Percentiles rank a stretch among this genome's conserved stretches.
These are phyloP conservation scores for Drosophila arawakana DNA, from an alignment of 1,140 invertebrate species.

Conservation along the genomic window DNA sequence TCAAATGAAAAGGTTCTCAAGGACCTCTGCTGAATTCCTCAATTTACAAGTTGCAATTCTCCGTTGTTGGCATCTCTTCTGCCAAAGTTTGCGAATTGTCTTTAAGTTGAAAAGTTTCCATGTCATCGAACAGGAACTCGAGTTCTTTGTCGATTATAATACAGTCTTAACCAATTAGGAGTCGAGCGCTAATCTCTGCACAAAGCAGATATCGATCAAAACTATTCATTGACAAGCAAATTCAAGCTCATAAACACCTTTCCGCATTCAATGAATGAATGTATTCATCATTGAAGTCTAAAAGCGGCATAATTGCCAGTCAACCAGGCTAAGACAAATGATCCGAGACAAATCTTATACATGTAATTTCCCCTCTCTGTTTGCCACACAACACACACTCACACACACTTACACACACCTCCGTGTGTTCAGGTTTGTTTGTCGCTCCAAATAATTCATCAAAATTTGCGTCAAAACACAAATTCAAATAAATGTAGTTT, in stretches of 20 bases:
- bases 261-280: conserved; percentile 69
- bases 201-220: conserved; percentile 60
- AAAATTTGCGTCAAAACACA: conserved; percentile 64
- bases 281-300: conserved; percentile 24
- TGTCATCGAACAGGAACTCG: conserved; percentile 56
- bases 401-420: not conserved
- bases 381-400: conserved; percentile 13
- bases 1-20: conserved; percentile 64
- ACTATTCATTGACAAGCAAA: conserved; percentile 36
- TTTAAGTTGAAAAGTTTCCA: conserved; percentile 33
- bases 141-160: not conserved
- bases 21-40: conserved; percentile 25
- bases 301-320: conserved; percentile 40
- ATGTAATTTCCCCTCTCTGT: not conserved
- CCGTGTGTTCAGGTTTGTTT: conserved; percentile 51
- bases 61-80: conserved; percentile 16
- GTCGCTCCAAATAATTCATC: conserved; percentile 70
- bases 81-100: not conserved
- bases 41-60: conserved; percentile 22
- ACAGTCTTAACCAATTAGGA: conserved; percentile 51
- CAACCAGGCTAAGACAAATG: conserved; percentile 62
- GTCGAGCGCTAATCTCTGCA: conserved; percentile 44
- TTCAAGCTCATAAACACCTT: conserved; percentile 73
- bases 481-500: conserved; percentile 24
- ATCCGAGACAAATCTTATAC: conserved; percentile 54